Conservation (phyloP, 2,888 invertebrate genomes). For the Euzetes globulus region DNA sequence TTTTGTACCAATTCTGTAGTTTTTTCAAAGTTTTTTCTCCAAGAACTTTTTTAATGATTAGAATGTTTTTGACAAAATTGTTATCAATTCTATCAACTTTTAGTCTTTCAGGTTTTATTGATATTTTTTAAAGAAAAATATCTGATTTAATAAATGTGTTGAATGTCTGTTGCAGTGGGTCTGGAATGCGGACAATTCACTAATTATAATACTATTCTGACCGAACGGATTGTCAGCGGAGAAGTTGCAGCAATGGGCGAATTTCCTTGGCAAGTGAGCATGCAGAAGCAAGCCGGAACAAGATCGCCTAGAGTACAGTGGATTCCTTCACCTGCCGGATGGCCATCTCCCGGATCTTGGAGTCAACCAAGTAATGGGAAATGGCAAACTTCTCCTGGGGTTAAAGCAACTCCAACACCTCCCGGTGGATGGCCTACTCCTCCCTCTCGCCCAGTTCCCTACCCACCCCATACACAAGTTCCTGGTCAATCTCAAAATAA, state of each 20-base stretch:
- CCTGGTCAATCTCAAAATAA: neutral
- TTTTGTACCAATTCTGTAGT: no score
- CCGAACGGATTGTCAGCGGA: conserved; percentile 27
- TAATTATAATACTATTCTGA: neutral
- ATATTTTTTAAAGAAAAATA: neutral
- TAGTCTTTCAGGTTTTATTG: neutral
- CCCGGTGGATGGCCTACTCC: neutral
- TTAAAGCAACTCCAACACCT: neutral
- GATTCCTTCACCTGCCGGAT: neutral
- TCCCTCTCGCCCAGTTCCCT: conserved; percentile 4
- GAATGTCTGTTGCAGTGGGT: neutral
- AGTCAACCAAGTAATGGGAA: neutral
- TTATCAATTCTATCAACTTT: no score
- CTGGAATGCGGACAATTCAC: conserved; percentile 20
- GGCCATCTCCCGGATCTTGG: neutral
- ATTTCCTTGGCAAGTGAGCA: conserved; percentile 34
- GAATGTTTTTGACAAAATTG: no score
- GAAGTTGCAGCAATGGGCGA: conserved; percentile 14
- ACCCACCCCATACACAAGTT: neutral
- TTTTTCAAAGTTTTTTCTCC: no score
- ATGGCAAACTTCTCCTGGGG: neutral
- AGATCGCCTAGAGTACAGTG: neutral
- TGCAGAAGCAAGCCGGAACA: neutral
- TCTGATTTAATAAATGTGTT: neutral
- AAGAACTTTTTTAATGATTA: no score